Evolutionary conservation across 2,888 invertebrate species (phyloP).

Genomic region (Pyralis farinalis): DNA sequence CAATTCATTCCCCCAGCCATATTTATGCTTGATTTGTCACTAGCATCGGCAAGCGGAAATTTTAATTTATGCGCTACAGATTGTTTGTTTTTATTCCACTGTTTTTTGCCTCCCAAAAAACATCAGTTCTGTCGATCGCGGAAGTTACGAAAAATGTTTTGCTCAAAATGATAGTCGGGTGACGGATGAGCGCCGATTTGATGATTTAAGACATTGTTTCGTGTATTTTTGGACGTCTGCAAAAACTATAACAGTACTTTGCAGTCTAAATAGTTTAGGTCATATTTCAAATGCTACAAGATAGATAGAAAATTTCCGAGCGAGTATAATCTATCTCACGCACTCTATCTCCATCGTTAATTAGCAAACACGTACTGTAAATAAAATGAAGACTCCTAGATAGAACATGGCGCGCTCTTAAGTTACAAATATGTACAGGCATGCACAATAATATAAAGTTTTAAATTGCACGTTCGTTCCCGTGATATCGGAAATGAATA

Average conservation of each 20-base stretch:
- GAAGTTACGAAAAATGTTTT: slow-evolving; percentile 59
- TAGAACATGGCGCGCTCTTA: neutral
- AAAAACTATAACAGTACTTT: slow-evolving; percentile 6
- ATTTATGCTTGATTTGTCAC: slow-evolving; percentile 71
- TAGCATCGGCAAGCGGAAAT: slow-evolving; percentile 70
- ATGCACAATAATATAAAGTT: slow-evolving; percentile 7
- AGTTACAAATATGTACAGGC: neutral
- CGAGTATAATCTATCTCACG: slow-evolving; percentile 6
- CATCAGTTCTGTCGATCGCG: slow-evolving; percentile 48
- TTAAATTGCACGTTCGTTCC: slow-evolving; percentile 38
- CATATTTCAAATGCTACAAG: neutral
- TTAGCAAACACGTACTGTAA: slow-evolving; percentile 4
- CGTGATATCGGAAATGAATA: slow-evolving; percentile 57
- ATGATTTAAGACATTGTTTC: slow-evolving; percentile 14
- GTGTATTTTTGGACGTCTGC: slow-evolving; percentile 1
- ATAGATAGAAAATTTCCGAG: neutral
- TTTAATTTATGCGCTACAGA: slow-evolving; percentile 75
- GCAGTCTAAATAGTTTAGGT: neutral
- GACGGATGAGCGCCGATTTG: slow-evolving; percentile 29
- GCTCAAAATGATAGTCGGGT: slow-evolving; percentile 31
- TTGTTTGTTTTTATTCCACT: slow-evolving; percentile 72
- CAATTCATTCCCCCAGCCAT: slow-evolving; percentile 50
- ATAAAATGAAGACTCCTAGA: slow-evolving; percentile 2
- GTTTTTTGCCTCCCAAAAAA: slow-evolving; percentile 62
- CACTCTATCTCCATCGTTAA: slow-evolving; percentile 7